Base-by-base conservation (phyloP, 2,888 invertebrate genomes). In the Sminthurides aquaticus region DNA sequence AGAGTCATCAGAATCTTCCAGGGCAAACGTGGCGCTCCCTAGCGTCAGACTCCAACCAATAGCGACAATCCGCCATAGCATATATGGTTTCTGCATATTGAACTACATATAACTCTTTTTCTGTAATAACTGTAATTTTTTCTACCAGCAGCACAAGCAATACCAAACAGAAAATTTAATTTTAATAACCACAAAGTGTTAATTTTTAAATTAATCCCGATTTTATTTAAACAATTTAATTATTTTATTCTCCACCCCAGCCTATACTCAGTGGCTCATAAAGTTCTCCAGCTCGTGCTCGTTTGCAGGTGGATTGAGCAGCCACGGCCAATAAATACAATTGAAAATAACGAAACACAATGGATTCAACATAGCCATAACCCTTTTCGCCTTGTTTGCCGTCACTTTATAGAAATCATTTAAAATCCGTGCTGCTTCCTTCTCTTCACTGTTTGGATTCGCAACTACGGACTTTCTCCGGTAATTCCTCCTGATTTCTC, bases 311-410 rank as follows among this genome's bases (percentile, higher is more conserved):
- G 1, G 48, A 22, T 49, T n/a, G 8, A 66, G 24, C 1, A 66
- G 20, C 66, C 66, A 66, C 1, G 59, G 54, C 66, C 66, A 66
- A 28, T 66, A 66, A 2, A 66, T 34, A 1, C 52, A 24, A 24
- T 66, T 66, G 34, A 66, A 66, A 15, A 66, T 2, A 1, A 52
- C 15, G 52, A 62, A 66, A 29, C 26, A n/a, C 1, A 62, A 48
- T 1, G 66, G 66, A 26, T 52, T 62, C 5, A 49, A n/a, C 1
- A 58, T 18, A 2, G 54, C 48, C 48, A 59, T 27, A 2, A 52
- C 27, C 43, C 26, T n/a, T 11, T 57, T 48, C 2, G 59, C 54
- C 49, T 28, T 27, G 52, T 64, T 64, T 1, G 59, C 64, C 8
- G 59, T 20, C 2, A n/a, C 3, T 55, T 59, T 52, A 22, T 64